Evolutionary conservation across 2,113 vertebrate species (phyloP).

Genomic region (Dicrurus megarhynchus): DNA sequence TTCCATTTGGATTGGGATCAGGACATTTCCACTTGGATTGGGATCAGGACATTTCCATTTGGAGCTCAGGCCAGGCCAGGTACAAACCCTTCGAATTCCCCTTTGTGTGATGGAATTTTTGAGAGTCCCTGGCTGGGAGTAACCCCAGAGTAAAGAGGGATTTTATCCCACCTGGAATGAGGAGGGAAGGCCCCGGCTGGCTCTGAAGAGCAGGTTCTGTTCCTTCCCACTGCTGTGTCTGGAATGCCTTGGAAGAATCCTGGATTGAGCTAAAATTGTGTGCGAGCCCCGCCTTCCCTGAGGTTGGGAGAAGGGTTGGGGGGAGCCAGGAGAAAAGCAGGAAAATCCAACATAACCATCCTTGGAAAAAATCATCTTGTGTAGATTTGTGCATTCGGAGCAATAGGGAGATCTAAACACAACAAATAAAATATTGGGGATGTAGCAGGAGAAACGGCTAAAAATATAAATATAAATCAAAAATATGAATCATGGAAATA

Average conservation of each 20-base stretch:
- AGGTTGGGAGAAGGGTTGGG: not conserved
- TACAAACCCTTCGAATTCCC: not conserved
- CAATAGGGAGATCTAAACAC: not conserved
- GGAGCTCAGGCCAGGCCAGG: not conserved
- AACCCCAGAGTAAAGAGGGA: not conserved
- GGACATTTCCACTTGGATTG: not conserved
- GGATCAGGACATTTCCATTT: not conserved
- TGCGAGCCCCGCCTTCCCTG: not conserved
- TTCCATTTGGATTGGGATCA: not conserved
- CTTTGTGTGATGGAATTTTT: not conserved
- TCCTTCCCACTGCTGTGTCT: not conserved
- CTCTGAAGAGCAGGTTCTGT: not conserved
- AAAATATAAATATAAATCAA: not conserved
- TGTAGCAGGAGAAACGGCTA: not conserved
- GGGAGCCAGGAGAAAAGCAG: not conserved
- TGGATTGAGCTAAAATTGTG: not conserved
- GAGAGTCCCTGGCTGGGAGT: not conserved
- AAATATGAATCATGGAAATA: not conserved
- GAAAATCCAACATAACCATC: not conserved
- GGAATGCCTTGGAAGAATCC: not conserved
- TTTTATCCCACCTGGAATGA: not conserved
- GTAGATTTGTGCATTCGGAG: not conserved
- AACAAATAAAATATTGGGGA: fast-evolving
- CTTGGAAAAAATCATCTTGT: not conserved
- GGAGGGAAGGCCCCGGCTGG: not conserved